Conservation (phyloP, 2,888 invertebrate genomes). For the Oscheius sp. region DNA sequence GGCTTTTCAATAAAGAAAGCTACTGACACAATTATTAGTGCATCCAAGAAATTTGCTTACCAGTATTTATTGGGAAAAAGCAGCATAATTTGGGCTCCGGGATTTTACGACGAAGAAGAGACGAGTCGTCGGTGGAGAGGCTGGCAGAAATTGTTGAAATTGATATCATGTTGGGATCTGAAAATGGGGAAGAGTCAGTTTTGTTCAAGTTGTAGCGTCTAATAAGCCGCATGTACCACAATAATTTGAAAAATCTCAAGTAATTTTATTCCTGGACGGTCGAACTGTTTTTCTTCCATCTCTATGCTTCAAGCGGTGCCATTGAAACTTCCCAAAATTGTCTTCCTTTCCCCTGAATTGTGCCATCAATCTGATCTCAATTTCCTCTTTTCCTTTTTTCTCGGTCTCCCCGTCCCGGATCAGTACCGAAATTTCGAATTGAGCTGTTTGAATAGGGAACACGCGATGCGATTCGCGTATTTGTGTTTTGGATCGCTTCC, state of each 20-base stretch:
- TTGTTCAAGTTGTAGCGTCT: neutral
- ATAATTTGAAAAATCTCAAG: too few species aligned
- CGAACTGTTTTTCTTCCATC: too few species aligned
- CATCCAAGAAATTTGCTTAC: neutral
- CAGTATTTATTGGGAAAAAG: constrained; percentile 31
- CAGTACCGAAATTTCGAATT: neutral
- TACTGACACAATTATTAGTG: too few species aligned
- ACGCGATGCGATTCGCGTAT: constrained; percentile 19
- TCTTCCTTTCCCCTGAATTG: too few species aligned
- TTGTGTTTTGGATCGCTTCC: constrained; percentile 28
- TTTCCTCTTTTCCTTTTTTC: neutral
- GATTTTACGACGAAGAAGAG: constrained; percentile 11
- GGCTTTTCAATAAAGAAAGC: neutral
- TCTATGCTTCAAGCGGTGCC: too few species aligned
- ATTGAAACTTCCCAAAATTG: too few species aligned
- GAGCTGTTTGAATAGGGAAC: constrained; percentile 20
- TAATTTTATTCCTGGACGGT: too few species aligned
- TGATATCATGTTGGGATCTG: constrained; percentile 38
- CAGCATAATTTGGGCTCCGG: constrained; percentile 31
- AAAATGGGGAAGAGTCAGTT: neutral
- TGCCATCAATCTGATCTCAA: too few species aligned
- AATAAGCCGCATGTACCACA: neutral
- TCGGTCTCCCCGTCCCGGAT: neutral
- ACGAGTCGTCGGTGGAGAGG: constrained; percentile 36
- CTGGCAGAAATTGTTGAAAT: constrained; percentile 37